These are phyloP conservation scores for Amblyornis subalaris DNA, from an alignment of 2,113 vertebrate genomes.

Conservation along the genomic window DNA sequence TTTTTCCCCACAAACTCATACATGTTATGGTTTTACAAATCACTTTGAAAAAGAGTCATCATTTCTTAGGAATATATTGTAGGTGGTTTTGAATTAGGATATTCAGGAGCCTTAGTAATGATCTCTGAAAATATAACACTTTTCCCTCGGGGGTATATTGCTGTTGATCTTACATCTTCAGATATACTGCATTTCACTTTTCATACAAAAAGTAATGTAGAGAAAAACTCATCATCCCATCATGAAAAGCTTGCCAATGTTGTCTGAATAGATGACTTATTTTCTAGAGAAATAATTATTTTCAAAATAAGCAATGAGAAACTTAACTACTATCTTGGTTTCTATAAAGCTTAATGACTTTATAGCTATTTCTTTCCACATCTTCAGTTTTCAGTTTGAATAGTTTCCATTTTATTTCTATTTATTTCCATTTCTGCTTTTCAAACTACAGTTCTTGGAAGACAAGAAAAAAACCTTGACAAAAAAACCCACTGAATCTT, in stretches of 20 bases:
- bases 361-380: neutral
- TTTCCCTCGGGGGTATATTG: fast-evolving
- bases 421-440: neutral
- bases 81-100: neutral
- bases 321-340: neutral
- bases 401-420: neutral
- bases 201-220: neutral
- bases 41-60: neutral
- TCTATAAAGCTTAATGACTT: neutral
- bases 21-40: neutral
- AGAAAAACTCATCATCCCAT: neutral
- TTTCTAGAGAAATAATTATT: neutral
- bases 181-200: neutral
- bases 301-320: neutral
- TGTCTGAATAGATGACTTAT: neutral
- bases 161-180: neutral
- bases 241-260: neutral
- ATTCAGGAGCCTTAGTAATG: neutral
- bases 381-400: neutral
- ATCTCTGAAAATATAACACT: neutral
- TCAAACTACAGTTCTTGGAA: neutral
- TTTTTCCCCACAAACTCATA: fast-evolving
- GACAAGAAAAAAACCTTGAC: neutral
- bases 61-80: neutral
- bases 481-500: neutral